phyloP scores from a whole-genome alignment of 37 sponge, comb jelly and placozoan genomes.

The Agelas oroides region DNA sequence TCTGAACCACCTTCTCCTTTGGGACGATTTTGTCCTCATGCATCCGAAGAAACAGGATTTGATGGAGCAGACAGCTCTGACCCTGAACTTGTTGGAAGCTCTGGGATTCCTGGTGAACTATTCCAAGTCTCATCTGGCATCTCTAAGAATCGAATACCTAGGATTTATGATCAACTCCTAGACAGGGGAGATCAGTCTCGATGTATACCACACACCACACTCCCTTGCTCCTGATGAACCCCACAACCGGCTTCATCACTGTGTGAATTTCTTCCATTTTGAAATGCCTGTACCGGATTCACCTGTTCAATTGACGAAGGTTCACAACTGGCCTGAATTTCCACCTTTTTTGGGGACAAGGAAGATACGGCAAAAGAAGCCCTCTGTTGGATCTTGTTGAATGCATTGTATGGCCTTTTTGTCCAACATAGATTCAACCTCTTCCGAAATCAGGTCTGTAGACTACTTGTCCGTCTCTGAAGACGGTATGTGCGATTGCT shows the following conservation, averaged over 20 bases:
- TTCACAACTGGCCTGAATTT: constrained; percentile 4
- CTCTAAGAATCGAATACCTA: no score
- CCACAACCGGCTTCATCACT: constrained; percentile 5
- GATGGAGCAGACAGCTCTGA: neutral
- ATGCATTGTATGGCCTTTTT: neutral
- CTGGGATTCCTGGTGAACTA: constrained; percentile 2
- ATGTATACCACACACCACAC: constrained; percentile 10
- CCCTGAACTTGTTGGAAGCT: constrained; percentile 1
- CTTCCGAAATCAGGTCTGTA: neutral
- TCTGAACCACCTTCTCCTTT: neutral
- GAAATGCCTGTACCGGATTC: constrained; percentile 9
- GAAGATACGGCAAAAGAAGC: neutral
- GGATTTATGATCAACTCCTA: neutral
- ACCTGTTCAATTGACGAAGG: neutral
- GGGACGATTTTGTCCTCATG: neutral
- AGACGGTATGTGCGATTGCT: neutral
- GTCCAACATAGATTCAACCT: neutral
- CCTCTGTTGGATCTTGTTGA: neutral
- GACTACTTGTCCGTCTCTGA: neutral
- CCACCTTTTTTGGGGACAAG: constrained; percentile 4
- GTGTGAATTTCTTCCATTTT: constrained; percentile 34
- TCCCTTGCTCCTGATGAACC: neutral
- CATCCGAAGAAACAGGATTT: neutral
- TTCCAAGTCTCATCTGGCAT: neutral
- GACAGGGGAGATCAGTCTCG: neutral